A percentile compares a stretch with the other conserved stretches of the same genome.
phyloP scores from a whole-genome alignment of 2,113 vertebrate genomes.

The Neogobius melanostomus region DNA sequence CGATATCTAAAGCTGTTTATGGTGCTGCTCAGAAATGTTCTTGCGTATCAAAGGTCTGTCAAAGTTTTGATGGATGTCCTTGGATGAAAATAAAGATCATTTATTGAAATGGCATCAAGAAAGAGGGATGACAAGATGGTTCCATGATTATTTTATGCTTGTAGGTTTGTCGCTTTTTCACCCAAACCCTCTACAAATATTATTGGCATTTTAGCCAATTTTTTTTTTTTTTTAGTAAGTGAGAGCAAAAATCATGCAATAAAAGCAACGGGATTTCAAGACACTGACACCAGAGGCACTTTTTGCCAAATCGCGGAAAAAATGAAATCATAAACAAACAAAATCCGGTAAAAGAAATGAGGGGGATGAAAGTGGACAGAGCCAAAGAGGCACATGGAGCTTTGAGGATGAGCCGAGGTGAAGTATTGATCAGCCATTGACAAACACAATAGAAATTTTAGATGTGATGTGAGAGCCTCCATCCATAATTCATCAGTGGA shows the following conservation, averaged over 20 bases:
- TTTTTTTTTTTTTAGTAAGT: constrained; percentile 33
- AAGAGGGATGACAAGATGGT: constrained; percentile 18
- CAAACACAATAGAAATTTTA: constrained; percentile 93
- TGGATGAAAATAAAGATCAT: constrained; percentile 40
- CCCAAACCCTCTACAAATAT: no score
- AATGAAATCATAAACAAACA: constrained; percentile 64
- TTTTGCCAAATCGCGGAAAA: constrained; percentile 51
- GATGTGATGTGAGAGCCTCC: constrained; percentile 84
- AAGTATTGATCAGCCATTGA: constrained; percentile 90
- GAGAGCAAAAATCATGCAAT: constrained; percentile 31
- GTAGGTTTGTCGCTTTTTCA: no score
- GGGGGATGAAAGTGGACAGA: constrained; percentile 64
- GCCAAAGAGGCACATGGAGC: constrained; percentile 47
- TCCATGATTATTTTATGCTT: no score
- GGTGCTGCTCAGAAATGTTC: constrained; percentile 31
- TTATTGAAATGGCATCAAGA: constrained; percentile 49
- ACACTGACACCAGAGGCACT: constrained; percentile 43
- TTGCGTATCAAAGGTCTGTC: constrained; percentile 46
- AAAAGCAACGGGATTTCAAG: constrained; percentile 50
- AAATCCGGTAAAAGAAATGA: constrained; percentile 43
- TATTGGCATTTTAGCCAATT: no score
- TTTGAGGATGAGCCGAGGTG: constrained; percentile 84
- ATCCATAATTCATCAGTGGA: constrained; percentile 94
- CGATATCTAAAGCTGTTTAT: constrained; percentile 47
- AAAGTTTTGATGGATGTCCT: constrained; percentile 50